These are phyloP conservation scores for Peromyscus eremicus DNA, from an alignment of 2,797 vertebrate species.

Conservation along the genomic window DNA sequence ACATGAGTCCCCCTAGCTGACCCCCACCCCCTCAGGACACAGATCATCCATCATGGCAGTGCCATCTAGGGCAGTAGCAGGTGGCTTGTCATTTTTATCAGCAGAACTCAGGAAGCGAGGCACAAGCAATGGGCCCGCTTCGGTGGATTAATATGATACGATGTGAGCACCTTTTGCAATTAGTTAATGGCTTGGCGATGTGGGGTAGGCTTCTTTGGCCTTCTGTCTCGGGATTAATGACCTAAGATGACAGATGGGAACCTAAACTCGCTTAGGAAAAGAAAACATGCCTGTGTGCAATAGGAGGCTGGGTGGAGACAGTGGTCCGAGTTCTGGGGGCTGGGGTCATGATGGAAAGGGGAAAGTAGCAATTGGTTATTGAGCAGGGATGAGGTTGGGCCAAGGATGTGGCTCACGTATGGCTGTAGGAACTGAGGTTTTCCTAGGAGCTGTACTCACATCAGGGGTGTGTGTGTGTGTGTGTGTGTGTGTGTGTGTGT, in stretches of 20 bases:
- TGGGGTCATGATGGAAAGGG: not conserved
- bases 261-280: constrained; percentile 70
- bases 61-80: constrained; percentile 57
- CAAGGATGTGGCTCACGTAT: not conserved
- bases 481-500: not conserved
- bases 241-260: constrained; percentile 77
- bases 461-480: not conserved
- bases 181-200: constrained; percentile 80
- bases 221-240: constrained; percentile 79
- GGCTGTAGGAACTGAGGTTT: not conserved
- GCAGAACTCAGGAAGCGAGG: constrained; percentile 35
- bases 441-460: not conserved
- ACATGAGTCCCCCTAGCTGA: constrained; percentile 47
- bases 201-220: constrained; percentile 69
- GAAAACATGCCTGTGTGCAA: constrained; percentile 51
- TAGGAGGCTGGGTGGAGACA: not conserved
- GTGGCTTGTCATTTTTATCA: constrained; percentile 75
- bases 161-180: constrained; percentile 71
- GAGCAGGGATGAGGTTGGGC: not conserved
- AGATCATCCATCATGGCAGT: constrained; percentile 71
- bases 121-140: not conserved
- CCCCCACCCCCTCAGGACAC: constrained; percentile 55
- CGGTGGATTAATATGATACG: constrained; percentile 64
- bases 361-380: not conserved
- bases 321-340: not conserved